phyloP scores from a whole-genome alignment of 2,797 vertebrate species.

The Masticophis lateralis region DNA sequence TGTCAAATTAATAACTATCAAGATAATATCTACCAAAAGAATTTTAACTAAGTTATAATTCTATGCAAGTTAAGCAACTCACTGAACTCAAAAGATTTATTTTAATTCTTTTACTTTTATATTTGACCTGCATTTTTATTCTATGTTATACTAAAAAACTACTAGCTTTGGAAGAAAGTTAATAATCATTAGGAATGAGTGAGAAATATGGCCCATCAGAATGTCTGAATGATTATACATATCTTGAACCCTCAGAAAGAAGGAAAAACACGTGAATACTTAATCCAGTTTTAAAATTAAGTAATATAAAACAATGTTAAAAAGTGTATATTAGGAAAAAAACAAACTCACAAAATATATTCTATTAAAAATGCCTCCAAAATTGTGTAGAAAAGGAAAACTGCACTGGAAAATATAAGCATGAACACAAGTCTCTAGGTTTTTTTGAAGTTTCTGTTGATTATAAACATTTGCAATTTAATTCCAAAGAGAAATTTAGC shows the following conservation, averaged over 20 bases:
- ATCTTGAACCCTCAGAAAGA: background rate
- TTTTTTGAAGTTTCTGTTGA: background rate
- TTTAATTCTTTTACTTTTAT: background rate
- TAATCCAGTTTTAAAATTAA: background rate
- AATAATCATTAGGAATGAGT: background rate
- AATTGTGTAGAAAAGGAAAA: background rate
- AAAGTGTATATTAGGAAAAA: background rate
- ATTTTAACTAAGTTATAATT: background rate
- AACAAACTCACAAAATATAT: background rate
- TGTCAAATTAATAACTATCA: background rate
- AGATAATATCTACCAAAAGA: background rate
- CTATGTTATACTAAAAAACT: background rate
- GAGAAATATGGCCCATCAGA: background rate
- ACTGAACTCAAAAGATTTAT: background rate
- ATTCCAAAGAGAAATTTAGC: background rate
- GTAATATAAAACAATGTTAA: background rate
- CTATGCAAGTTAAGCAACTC: background rate
- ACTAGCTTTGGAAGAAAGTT: background rate
- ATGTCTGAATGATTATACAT: background rate
- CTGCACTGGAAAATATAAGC: background rate
- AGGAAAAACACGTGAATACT: background rate
- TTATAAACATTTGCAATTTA: background rate
- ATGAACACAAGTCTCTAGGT: background rate
- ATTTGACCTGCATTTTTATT: background rate
- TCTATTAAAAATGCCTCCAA: background rate